These are phyloP conservation scores for Cephus pygmeus DNA, from an alignment of 2,888 invertebrate species.

Conservation along the genomic window DNA sequence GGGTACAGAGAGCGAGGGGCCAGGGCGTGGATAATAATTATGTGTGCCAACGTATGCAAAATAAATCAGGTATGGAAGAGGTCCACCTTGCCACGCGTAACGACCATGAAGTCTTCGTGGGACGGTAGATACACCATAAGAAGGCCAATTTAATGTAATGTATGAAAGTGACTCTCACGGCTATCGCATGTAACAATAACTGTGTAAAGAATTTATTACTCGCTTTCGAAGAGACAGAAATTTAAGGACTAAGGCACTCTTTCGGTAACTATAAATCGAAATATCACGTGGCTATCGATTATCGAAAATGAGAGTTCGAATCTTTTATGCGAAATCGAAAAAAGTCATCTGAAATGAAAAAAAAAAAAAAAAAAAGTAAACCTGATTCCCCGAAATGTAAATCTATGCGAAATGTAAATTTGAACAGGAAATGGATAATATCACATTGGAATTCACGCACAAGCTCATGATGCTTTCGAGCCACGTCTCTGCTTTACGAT, in stretches of 20 bases:
- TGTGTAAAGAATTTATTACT: not conserved
- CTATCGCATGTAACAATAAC: conserved; percentile 17
- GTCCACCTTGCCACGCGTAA: not conserved
- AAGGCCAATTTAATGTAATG: conserved; percentile 19
- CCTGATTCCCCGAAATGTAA: not conserved
- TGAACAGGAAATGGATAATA: not conserved
- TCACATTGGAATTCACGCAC: not conserved
- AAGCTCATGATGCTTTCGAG: not conserved
- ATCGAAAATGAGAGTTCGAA: not conserved
- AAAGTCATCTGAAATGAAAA: not conserved
- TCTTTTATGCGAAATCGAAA: not conserved
- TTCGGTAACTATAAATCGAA: not conserved
- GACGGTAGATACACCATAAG: conserved; percentile 12
- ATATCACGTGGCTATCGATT: too few relatives aligned
- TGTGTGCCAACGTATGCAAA: conserved; percentile 21
- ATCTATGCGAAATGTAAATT: not conserved
- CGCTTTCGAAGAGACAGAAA: not conserved
- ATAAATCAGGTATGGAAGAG: conserved; percentile 6
- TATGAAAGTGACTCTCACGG: conserved; percentile 27
- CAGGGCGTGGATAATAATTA: conserved; percentile 5
- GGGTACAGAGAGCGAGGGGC: conserved; percentile 11
- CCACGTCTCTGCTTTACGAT: not conserved
- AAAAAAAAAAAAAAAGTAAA: not conserved
- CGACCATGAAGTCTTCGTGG: conserved; percentile 6
- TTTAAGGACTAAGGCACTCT: not conserved